Conservation (phyloP, 2,797 vertebrate species). For the Astyanax mexicanus region DNA sequence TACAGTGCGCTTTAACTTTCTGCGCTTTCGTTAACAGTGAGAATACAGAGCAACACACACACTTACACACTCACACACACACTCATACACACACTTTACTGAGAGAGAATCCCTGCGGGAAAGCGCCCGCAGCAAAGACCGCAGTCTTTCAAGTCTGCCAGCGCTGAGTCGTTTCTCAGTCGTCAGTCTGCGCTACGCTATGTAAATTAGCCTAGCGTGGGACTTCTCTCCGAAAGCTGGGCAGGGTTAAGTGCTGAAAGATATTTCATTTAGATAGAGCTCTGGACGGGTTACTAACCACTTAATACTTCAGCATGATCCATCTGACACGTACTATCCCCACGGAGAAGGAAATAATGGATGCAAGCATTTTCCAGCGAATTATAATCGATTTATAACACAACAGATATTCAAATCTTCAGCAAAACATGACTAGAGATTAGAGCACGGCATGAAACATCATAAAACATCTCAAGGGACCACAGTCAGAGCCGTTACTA, state of each 20-base stretch:
- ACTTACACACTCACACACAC: background rate
- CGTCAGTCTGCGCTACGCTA: background rate
- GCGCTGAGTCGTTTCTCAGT: background rate
- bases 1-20: background rate
- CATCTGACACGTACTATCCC: background rate
- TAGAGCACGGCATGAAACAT: too few species aligned
- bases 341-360: too few species aligned
- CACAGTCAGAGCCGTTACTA: too few species aligned
- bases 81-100: background rate
- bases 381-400: too few species aligned
- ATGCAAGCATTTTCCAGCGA: too few species aligned
- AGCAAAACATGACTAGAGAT: background rate
- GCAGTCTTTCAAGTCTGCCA: slow-evolving; percentile 4
- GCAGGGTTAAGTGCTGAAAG: slow-evolving; percentile 4
- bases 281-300: background rate
- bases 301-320: slow-evolving; percentile 8
- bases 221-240: background rate
- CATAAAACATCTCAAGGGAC: too few species aligned
- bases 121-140: slow-evolving; percentile 4
- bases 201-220: background rate
- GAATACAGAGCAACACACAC: background rate
- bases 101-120: slow-evolving; percentile 8
- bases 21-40: background rate
- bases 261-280: background rate
- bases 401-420: background rate